phyloP scores from a whole-genome alignment of 1,140 invertebrate species.

The Drosophila albomicans region DNA sequence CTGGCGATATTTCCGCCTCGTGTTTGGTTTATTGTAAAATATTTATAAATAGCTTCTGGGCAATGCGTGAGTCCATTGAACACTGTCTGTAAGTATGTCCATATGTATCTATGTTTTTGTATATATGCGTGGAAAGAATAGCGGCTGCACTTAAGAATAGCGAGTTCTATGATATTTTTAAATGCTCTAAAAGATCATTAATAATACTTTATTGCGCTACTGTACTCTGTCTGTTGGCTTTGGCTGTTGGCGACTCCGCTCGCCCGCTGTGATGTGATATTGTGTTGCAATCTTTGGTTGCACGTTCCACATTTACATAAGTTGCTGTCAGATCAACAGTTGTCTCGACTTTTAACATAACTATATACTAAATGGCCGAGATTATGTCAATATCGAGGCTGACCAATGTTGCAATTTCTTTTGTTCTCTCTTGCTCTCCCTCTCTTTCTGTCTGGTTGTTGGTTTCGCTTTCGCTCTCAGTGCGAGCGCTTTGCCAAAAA shows the following conservation, averaged over 20 bases:
- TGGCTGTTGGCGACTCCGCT: background rate
- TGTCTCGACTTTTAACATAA: slow-evolving; percentile 31
- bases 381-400: slow-evolving; percentile 53
- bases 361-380: slow-evolving; percentile 10
- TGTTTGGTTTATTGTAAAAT: slow-evolving; percentile 50
- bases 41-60: slow-evolving; percentile 52
- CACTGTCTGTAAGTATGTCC: slow-evolving; percentile 39
- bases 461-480: slow-evolving; percentile 6
- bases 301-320: slow-evolving; percentile 61
- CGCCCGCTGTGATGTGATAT: slow-evolving; percentile 19
- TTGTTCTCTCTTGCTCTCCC: background rate
- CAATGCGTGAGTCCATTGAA: slow-evolving; percentile 60
- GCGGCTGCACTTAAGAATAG: slow-evolving; percentile 64
- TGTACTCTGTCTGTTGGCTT: slow-evolving; percentile 3
- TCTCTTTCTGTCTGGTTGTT: slow-evolving; percentile 24
- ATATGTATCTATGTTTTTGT: background rate
- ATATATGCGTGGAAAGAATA: slow-evolving; percentile 31
- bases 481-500: slow-evolving; percentile 40
- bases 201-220: slow-evolving; percentile 72
- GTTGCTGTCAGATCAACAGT: slow-evolving; percentile 48
- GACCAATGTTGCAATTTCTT: slow-evolving; percentile 42
- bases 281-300: slow-evolving; percentile 63
- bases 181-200: slow-evolving; percentile 75
- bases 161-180: slow-evolving; percentile 69
- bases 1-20: slow-evolving; percentile 44